These are phyloP conservation scores for Apis laboriosa DNA, from an alignment of 1,140 invertebrate species.

Conservation along the genomic window DNA sequence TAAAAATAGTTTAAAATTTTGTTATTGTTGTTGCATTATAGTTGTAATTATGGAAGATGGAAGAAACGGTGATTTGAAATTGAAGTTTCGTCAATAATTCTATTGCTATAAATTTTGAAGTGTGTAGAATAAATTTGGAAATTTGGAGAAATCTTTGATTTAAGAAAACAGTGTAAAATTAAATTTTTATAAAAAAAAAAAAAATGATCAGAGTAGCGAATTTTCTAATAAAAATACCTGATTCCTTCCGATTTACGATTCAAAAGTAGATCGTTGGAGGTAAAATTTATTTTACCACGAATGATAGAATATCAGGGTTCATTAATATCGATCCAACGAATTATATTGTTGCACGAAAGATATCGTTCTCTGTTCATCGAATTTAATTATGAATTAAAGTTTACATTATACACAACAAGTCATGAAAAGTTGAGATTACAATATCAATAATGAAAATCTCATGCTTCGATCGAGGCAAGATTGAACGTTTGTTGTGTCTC, in stretches of 20 bases:
- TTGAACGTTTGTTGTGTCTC: background rate
- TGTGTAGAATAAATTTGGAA: too few species aligned
- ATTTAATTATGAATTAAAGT: slow-evolving; percentile 3
- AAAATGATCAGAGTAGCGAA: background rate
- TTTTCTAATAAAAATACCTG: background rate
- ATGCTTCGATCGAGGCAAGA: background rate
- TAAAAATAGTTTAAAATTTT: too few species aligned
- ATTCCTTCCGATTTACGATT: background rate
- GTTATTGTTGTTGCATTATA: too few species aligned
- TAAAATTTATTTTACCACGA: background rate
- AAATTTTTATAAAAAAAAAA: too few species aligned
- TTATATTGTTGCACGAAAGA: background rate
- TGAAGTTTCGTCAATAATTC: background rate
- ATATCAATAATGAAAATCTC: slow-evolving; percentile 1
- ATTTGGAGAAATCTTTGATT: too few species aligned
- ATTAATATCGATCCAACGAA: slow-evolving; percentile 2
- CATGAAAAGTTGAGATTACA: background rate
- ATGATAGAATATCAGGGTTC: background rate
- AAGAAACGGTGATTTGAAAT: background rate
- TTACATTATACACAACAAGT: background rate
- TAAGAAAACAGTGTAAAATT: too few species aligned
- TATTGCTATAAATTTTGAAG: too few species aligned
- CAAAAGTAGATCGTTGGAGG: background rate
- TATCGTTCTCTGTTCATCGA: background rate
- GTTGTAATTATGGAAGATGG: too few species aligned